A percentile compares a stretch with the other conserved stretches of the same genome.
Conservation (phyloP, 2,113 vertebrate species). For the Pterophyllum scalare region DNA sequence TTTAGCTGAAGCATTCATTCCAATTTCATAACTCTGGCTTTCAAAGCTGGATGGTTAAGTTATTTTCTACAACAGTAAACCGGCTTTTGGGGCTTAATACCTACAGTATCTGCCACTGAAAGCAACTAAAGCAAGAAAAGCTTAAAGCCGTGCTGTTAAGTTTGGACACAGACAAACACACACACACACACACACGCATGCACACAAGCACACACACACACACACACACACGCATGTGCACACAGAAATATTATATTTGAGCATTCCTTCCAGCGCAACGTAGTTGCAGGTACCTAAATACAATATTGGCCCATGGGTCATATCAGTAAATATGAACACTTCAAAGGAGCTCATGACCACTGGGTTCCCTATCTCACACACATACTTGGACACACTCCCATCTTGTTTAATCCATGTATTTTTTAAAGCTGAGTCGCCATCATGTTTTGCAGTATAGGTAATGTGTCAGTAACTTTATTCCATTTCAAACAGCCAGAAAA, state of each 20-base stretch:
- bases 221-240: not conserved
- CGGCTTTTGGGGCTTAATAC: slow-evolving; percentile 38
- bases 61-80: slow-evolving; percentile 53
- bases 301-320: slow-evolving; percentile 60
- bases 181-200: not conserved
- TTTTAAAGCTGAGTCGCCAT: slow-evolving; percentile 58
- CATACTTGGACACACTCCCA: slow-evolving; percentile 19
- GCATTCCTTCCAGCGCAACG: slow-evolving; percentile 49
- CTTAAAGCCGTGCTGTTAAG: slow-evolving; percentile 45
- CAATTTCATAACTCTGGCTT: slow-evolving; percentile 13
- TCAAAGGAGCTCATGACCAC: slow-evolving; percentile 65
- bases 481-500: slow-evolving; percentile 42
- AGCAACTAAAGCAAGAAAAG: slow-evolving; percentile 57
- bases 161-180: slow-evolving; percentile 38
- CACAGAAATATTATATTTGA: slow-evolving; percentile 36
- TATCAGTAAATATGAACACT: slow-evolving; percentile 58
- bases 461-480: slow-evolving; percentile 54
- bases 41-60: slow-evolving; percentile 16
- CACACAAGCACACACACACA: slow-evolving; percentile 7
- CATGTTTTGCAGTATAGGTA: slow-evolving; percentile 26
- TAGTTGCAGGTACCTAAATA: slow-evolving; percentile 61
- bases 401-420: slow-evolving; percentile 44
- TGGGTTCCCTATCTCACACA: slow-evolving; percentile 21
- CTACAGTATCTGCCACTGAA: slow-evolving; percentile 43
- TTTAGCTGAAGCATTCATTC: slow-evolving; percentile 5